Percentiles rank a stretch among this genome's conserved stretches.
These are phyloP conservation scores for Chrosomus eos DNA, from an alignment of 2,797 vertebrate genomes.

Conservation along the genomic window DNA sequence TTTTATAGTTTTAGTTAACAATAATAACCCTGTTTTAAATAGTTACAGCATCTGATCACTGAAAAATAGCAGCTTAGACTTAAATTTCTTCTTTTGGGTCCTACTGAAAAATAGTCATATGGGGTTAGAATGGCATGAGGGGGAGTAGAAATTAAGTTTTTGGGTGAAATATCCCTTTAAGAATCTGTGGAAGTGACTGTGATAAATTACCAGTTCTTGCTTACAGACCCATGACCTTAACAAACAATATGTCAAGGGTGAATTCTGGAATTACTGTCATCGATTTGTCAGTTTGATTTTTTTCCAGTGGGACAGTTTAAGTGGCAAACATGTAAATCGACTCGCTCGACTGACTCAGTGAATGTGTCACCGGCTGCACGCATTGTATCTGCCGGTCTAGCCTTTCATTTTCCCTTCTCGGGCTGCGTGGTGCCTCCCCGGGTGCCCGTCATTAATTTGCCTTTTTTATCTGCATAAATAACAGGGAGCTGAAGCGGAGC, in stretches of 20 bases:
- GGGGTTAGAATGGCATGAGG: no score
- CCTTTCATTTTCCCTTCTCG: slow-evolving; percentile 54
- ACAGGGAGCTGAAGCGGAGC: slow-evolving; percentile 61
- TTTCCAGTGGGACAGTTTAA: slow-evolving; percentile 48
- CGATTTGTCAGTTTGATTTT: slow-evolving; percentile 35
- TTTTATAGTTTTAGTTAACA: neutral
- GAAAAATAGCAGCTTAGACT: neutral
- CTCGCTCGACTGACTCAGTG: slow-evolving; percentile 24
- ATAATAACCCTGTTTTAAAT: neutral
- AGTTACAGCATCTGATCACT: neutral
- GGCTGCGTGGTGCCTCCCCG: slow-evolving; percentile 41
- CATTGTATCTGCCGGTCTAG: slow-evolving; percentile 50
- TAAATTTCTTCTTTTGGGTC: neutral
- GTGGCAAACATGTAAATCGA: slow-evolving; percentile 40
- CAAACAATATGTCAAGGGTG: slow-evolving; percentile 33
- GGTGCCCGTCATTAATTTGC: slow-evolving; percentile 63
- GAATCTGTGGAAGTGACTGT: neutral
- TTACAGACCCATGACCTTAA: slow-evolving; percentile 7
- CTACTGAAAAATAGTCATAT: neutral
- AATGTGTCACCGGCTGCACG: slow-evolving; percentile 43
- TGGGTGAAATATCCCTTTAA: neutral
- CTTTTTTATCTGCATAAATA: slow-evolving; percentile 72
- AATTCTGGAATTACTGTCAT: slow-evolving; percentile 40
- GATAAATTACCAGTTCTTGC: slow-evolving; percentile 20
- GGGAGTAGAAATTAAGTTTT: neutral